Conservation (phyloP, 2,113 vertebrate species). For the Pyxicephalus adspersus region DNA sequence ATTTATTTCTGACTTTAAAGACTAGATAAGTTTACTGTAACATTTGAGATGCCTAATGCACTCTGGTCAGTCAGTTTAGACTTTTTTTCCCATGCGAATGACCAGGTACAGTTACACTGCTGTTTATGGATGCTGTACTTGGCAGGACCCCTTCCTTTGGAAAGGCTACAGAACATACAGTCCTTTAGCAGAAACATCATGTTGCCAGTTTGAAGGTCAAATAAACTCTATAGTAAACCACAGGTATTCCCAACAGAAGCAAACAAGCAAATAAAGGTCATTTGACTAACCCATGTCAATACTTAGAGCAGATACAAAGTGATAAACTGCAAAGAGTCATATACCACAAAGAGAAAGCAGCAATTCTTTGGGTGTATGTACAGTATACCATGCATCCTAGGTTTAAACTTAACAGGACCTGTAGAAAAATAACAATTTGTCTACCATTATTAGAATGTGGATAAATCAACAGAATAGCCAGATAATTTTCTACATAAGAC, state of each 20-base stretch:
- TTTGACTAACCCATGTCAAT: slow-evolving; percentile 22
- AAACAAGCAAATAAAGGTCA: slow-evolving; percentile 30
- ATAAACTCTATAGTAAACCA: slow-evolving; percentile 11
- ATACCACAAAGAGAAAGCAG: neutral
- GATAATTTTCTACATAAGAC: no score
- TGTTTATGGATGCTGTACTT: slow-evolving; percentile 42
- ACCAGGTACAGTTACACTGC: slow-evolving; percentile 22
- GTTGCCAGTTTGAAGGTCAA: slow-evolving; percentile 43
- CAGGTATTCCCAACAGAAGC: slow-evolving; percentile 26
- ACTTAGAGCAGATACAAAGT: neutral
- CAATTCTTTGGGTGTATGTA: no score
- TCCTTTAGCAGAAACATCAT: slow-evolving; percentile 28
- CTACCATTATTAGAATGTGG: no score
- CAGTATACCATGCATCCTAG: no score
- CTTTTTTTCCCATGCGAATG: slow-evolving; percentile 1
- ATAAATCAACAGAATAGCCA: no score
- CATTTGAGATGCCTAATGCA: neutral
- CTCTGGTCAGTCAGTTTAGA: neutral
- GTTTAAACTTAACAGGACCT: no score
- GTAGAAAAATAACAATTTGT: no score
- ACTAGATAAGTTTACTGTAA: neutral
- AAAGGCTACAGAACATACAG: slow-evolving; percentile 33
- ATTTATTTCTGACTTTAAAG: neutral
- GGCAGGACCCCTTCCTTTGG: neutral
- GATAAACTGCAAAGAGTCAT: slow-evolving; percentile 16